Conservation (phyloP, 2,888 invertebrate species). For the Plagiodera versicolora region DNA sequence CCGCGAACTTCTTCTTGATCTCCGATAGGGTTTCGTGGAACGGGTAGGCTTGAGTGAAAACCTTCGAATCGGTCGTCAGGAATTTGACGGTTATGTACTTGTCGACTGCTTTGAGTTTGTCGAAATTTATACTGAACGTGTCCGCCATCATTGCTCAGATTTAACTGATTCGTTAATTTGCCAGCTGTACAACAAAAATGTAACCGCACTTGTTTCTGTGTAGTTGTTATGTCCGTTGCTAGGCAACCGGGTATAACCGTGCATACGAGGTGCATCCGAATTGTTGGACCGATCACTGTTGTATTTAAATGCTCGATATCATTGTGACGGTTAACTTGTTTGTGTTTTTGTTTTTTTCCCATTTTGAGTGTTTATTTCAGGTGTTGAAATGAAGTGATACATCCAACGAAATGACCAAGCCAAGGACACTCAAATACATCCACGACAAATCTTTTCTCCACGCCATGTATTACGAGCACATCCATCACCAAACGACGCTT, state of each 20-base stretch:
- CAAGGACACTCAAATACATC: conserved; percentile 48
- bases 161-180: no score
- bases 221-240: conserved; percentile 29
- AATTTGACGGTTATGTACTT: conserved; percentile 47
- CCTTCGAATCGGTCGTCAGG: conserved; percentile 41
- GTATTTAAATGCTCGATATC: neutral
- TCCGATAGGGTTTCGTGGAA: conserved; percentile 44
- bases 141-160: neutral
- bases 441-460: conserved; percentile 53
- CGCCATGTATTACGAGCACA: conserved; percentile 59
- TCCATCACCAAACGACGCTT: conserved; percentile 60
- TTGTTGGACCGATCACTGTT: neutral
- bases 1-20: conserved; percentile 63
- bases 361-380: no score
- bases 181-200: no score
- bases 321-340: no score
- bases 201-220: conserved; percentile 12
- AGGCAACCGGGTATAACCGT: conserved; percentile 18
- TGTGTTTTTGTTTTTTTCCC: no score
- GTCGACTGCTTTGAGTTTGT: neutral
- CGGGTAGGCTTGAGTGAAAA: conserved; percentile 60
- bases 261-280: no score
- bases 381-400: neutral
- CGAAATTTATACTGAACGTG: neutral
- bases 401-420: conserved; percentile 44